These are phyloP conservation scores for Hylaea fasciaria DNA, from an alignment of 2,888 invertebrate species.

Conservation along the genomic window DNA sequence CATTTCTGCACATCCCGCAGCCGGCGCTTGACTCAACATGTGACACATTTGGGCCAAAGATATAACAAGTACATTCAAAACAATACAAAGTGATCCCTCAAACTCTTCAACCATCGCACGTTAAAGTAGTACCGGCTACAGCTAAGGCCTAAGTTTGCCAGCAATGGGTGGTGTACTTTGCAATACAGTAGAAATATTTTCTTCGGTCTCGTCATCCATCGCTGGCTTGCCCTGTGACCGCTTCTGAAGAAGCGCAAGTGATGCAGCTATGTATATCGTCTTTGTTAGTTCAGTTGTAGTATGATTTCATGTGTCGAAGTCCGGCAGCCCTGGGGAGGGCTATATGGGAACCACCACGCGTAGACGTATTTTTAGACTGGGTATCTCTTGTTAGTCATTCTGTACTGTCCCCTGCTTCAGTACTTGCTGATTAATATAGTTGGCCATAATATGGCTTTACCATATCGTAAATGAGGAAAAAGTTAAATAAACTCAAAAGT, in stretches of 20 bases:
- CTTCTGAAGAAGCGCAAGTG: background rate
- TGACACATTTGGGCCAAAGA: conserved; percentile 76
- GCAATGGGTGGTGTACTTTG: conserved; percentile 33
- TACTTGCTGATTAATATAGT: conserved; percentile 2
- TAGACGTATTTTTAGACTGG: conserved; percentile 68
- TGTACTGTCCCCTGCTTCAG: conserved; percentile 34
- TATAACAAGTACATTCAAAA: conserved; percentile 45
- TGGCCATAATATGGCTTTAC: too few species aligned
- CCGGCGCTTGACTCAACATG: conserved; percentile 59
- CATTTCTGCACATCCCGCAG: conserved; percentile 54
- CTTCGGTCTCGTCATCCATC: conserved; percentile 1
- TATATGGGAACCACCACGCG: conserved; percentile 63
- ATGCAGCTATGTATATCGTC: conserved; percentile 35
- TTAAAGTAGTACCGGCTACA: background rate
- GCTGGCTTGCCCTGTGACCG: background rate
- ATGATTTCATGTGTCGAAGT: conserved; percentile 43
- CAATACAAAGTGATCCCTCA: conserved; percentile 1
- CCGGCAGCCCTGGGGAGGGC: conserved; percentile 57
- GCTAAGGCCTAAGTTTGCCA: background rate
- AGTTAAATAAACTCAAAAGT: background rate
- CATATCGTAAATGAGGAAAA: conserved; percentile 1
- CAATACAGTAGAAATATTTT: conserved; percentile 9
- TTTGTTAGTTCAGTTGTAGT: conserved; percentile 22
- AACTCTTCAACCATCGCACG: conserved; percentile 2
- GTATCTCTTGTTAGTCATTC: conserved; percentile 71